phyloP scores from a whole-genome alignment of 2,888 invertebrate species.

The Rhabditophanes sp. region DNA sequence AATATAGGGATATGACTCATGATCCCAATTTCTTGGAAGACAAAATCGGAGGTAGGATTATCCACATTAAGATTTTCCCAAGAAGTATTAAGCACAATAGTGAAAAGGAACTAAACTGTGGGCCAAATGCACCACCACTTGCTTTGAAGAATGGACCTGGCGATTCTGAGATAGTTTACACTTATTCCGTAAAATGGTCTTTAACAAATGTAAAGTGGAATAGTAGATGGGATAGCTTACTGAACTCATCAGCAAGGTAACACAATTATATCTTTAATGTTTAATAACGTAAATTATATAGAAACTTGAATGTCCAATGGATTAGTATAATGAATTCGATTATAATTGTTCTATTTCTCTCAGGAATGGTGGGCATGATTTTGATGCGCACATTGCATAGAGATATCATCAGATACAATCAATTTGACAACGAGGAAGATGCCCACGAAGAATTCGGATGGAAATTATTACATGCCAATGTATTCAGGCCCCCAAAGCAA shows the following conservation, averaged over 20 bases:
- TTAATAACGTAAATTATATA: constrained; percentile 52
- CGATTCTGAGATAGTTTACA: constrained; percentile 57
- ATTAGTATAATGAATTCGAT: constrained; percentile 82
- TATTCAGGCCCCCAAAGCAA: constrained; percentile 59
- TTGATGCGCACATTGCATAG: constrained; percentile 84
- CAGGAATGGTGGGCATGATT: constrained; percentile 99
- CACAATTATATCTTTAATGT: constrained; percentile 78
- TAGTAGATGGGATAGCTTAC: constrained; percentile 96
- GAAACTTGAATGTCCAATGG: constrained; percentile 22
- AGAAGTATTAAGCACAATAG: constrained; percentile 50
- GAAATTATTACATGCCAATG: constrained; percentile 56
- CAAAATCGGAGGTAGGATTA: constrained; percentile 60
- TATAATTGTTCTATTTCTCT: constrained; percentile 72
- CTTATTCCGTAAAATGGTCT: constrained; percentile 68
- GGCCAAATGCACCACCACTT: constrained; percentile 53
- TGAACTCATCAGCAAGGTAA: constrained; percentile 54
- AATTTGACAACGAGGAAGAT: constrained; percentile 55
- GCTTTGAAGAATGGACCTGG: constrained; percentile 54
- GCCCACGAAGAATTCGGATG: constrained; percentile 68
- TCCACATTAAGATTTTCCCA: constrained; percentile 50
- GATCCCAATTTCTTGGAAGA: constrained; percentile 63
- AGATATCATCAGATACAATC: constrained; percentile 95
- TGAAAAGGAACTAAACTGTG: constrained; percentile 29
- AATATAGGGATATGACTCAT: constrained; percentile 66
- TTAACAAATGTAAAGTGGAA: constrained; percentile 67